Base-by-base conservation (phyloP, 1,140 invertebrate genomes). In the Battus philenor region DNA sequence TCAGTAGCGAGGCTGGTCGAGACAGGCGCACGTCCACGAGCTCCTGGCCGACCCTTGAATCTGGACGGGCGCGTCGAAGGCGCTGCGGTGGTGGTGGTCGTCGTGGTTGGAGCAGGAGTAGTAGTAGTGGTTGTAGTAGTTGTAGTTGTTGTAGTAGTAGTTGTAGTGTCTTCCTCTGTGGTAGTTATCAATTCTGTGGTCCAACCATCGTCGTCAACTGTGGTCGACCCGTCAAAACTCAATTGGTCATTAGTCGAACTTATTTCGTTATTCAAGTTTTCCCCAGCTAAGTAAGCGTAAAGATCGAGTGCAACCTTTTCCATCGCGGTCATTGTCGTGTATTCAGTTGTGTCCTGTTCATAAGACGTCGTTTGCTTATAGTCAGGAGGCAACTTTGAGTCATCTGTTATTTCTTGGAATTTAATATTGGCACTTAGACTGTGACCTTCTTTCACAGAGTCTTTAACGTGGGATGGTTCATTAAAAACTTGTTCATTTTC, bases 281-380 rank as follows among this genome's bases (percentile, higher is more conserved):
- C 93, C 27, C 92, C 91, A n/a, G 91, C 91, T 7, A 93, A 81
- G 54, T 93, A 91, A 0, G 93, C 93, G 54, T 94, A 95, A 9
- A 95, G 74, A 61, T 95, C 93, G 8, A 94, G 81, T 7, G 93
- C 93, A 0, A 93, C 92, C 79, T 94, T 94, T 58, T 94, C 91
- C 92, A 94, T 93, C 0, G 88, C 87, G 1, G 89, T 88, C 55
- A 90, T 91, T 0, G 88, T 90, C 1, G 89, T 88, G 27, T 86
- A 88, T 9, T 91, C 90, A 0, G 90, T 91, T 0, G 90, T 90
- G 1, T 89, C 88, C 41, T 87, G 87, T 7, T 87, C 77, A 22
- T 86, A 86, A n/a, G 76, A 57, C 1, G 77, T 79, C 4, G 72
- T 82, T 17, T 69, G 65, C 39, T 87, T 80, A 49, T 82, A 84